These are phyloP conservation scores for Rhopalosiphum maidis DNA, from an alignment of 1,140 invertebrate genomes.

Conservation along the genomic window DNA sequence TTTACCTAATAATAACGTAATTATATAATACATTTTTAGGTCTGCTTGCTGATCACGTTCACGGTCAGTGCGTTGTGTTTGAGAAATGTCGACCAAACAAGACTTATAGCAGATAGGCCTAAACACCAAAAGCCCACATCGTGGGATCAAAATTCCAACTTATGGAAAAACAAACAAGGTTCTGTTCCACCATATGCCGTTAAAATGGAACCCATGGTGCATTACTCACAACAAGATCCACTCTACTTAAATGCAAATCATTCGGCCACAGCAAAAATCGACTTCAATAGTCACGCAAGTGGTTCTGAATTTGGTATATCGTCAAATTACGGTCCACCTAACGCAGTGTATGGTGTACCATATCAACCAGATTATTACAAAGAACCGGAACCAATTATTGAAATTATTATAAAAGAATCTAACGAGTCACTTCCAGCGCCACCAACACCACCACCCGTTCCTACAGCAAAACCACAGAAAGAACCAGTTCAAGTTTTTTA, in stretches of 20 bases:
- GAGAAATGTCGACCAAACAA: slow-evolving; percentile 19
- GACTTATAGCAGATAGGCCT: slow-evolving; percentile 21
- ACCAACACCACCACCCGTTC: slow-evolving; percentile 63
- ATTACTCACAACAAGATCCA: slow-evolving; percentile 79
- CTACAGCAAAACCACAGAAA: slow-evolving; percentile 63
- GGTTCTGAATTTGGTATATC: slow-evolving; percentile 38
- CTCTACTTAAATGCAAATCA: slow-evolving; percentile 68
- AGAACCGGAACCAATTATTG: slow-evolving; percentile 86
- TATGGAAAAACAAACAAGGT: slow-evolving; percentile 26
- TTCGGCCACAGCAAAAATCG: slow-evolving; percentile 57
- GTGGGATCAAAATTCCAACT: slow-evolving; percentile 16
- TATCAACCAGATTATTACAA: slow-evolving; percentile 71
- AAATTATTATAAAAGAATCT: slow-evolving; percentile 89
- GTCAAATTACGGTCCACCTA: slow-evolving; percentile 52
- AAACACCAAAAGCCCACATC: not conserved
- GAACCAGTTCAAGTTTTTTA: slow-evolving; percentile 85
- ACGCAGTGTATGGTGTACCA: slow-evolving; percentile 45
- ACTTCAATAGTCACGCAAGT: slow-evolving; percentile 50
- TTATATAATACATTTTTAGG: slow-evolving; percentile 32
- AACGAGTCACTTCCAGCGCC: slow-evolving; percentile 78
- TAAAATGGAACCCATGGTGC: slow-evolving; percentile 79
- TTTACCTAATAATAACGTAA: not conserved
- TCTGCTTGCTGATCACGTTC: slow-evolving; percentile 29
- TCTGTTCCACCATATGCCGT: slow-evolving; percentile 73
- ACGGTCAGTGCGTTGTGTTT: not conserved